phyloP scores from a whole-genome alignment of 1,140 invertebrate species.

The Drosophila paulistorum region DNA sequence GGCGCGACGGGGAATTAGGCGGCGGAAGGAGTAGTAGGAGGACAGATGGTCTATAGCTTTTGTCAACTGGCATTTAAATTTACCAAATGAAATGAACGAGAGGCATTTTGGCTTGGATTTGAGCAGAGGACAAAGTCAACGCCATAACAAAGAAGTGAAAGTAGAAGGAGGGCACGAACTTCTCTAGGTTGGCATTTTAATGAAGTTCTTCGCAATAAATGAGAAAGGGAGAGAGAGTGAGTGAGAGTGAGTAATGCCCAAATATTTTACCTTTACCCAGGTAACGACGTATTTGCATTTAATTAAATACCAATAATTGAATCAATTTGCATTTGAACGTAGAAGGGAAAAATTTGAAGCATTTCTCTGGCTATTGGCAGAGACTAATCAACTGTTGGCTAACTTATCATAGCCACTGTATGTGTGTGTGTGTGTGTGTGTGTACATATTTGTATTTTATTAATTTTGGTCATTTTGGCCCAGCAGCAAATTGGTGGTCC shows the following conservation, averaged over 20 bases:
- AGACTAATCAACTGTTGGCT: slow-evolving; percentile 70
- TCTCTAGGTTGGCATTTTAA: slow-evolving; percentile 59
- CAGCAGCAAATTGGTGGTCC: slow-evolving; percentile 1
- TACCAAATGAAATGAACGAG: slow-evolving; percentile 70
- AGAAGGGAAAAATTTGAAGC: slow-evolving; percentile 42
- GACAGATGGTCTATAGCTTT: slow-evolving; percentile 27
- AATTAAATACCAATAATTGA: slow-evolving; percentile 79
- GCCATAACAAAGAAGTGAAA: slow-evolving; percentile 8
- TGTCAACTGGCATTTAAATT: slow-evolving; percentile 75
- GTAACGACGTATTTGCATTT: slow-evolving; percentile 70
- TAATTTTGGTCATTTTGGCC: slow-evolving; percentile 63
- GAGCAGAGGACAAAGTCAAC: slow-evolving; percentile 3
- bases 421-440: slow-evolving; percentile 5
- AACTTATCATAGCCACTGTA: slow-evolving; percentile 48
- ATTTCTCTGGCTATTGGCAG: slow-evolving; percentile 53
- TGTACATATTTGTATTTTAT: slow-evolving; percentile 72
- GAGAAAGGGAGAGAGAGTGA: not conserved
- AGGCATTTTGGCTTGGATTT: slow-evolving; percentile 61
- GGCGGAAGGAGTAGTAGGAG: slow-evolving; percentile 16
- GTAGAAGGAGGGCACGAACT: not conserved
- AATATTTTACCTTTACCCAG: slow-evolving; percentile 18
- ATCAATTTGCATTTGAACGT: slow-evolving; percentile 76
- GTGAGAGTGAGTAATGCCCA: slow-evolving; percentile 20
- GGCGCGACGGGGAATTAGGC: not conserved
- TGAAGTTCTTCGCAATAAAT: slow-evolving; percentile 59